These are phyloP conservation scores for Diadegma fenestrale DNA, from an alignment of 2,888 invertebrate species.

Conservation along the genomic window DNA sequence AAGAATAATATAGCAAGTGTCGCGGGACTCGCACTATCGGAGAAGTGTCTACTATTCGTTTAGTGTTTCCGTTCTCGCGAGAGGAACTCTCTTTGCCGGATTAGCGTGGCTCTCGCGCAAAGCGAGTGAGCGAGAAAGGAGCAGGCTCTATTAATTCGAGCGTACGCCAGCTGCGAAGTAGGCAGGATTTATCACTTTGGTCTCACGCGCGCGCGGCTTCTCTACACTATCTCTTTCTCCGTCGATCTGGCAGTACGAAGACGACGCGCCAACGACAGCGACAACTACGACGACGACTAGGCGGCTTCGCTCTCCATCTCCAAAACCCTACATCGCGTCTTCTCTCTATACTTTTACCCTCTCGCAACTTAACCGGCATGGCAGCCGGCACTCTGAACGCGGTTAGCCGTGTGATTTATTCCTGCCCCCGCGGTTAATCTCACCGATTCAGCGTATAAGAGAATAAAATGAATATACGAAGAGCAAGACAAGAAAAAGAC, in stretches of 20 bases:
- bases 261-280: slow-evolving; percentile 59
- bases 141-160: slow-evolving; percentile 69
- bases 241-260: slow-evolving; percentile 53
- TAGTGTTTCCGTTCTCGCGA: slow-evolving; percentile 55
- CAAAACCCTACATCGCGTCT: slow-evolving; percentile 55
- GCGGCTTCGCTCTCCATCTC: slow-evolving; percentile 62
- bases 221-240: slow-evolving; percentile 51
- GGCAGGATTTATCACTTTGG: slow-evolving; percentile 70
- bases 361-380: slow-evolving; percentile 60
- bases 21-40: slow-evolving; percentile 61
- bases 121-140: slow-evolving; percentile 28
- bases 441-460: slow-evolving; percentile 65
- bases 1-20: slow-evolving; percentile 57
- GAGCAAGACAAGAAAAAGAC: slow-evolving; percentile 6
- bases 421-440: slow-evolving; percentile 70
- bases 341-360: slow-evolving; percentile 53
- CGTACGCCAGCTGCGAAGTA: slow-evolving; percentile 70
- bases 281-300: slow-evolving; percentile 47
- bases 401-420: slow-evolving; percentile 71
- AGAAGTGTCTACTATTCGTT: slow-evolving; percentile 63
- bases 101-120: slow-evolving; percentile 16
- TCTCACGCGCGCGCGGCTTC: slow-evolving; percentile 63
- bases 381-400: slow-evolving; percentile 67
- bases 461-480: slow-evolving; percentile 20
- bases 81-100: slow-evolving; percentile 26